Percentiles rank a stretch among this genome's conserved stretches.
These are phyloP conservation scores for Ariolimax columbianus DNA, from an alignment of 2,888 invertebrate species.

Conservation along the genomic window DNA sequence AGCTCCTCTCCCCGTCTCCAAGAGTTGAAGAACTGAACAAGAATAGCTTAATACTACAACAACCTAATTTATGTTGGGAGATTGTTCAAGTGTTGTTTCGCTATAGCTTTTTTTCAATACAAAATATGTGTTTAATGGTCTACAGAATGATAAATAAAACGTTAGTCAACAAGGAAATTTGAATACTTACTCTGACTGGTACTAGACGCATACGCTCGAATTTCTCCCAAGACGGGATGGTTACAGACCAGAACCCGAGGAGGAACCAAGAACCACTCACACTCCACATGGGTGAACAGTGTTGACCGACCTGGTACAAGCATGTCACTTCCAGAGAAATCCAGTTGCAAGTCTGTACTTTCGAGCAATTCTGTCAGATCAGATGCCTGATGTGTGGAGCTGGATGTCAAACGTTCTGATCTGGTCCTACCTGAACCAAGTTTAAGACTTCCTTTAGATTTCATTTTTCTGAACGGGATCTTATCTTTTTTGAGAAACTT, in stretches of 20 bases:
- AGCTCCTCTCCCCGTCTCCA: no score
- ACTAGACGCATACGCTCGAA: background rate
- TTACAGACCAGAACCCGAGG: constrained; percentile 14
- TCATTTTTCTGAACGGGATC: no score
- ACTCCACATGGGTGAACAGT: constrained; percentile 11
- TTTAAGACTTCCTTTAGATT: no score
- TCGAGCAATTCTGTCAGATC: background rate
- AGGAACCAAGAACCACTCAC: constrained; percentile 17
- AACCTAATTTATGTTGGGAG: no score
- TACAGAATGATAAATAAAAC: background rate
- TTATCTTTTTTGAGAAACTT: no score
- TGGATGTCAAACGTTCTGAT: no score
- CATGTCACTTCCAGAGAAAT: background rate
- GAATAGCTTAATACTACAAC: no score
- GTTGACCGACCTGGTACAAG: background rate
- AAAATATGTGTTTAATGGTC: no score
- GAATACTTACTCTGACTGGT: background rate
- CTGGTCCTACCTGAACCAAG: no score
- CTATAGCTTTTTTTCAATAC: no score
- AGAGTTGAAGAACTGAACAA: no score
- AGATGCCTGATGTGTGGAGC: background rate
- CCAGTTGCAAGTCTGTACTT: background rate
- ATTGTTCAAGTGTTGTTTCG: no score
- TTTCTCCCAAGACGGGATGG: constrained; percentile 37
- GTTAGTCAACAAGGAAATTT: background rate